Evolutionary conservation across 2,797 vertebrate species (phyloP), one percentile per base, ranked within the genome.

Genomic region (Zalophus californianus): DNA sequence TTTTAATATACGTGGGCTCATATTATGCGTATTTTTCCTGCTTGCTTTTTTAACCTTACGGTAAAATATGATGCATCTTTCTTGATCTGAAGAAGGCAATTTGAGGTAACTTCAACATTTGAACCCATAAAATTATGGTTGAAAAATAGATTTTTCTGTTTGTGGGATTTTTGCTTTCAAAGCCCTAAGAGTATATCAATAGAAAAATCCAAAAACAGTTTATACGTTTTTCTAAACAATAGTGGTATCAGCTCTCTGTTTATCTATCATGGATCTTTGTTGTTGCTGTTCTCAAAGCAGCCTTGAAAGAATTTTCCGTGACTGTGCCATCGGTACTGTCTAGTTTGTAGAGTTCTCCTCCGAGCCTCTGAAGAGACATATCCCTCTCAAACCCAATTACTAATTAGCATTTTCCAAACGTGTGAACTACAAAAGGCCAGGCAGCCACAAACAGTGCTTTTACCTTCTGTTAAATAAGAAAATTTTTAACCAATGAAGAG

Each of bases 41-140:
- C 77, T 90, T 92, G 38, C 32, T 73, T 84, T 93, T 96, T 72
- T 87, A 97, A 78, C 27, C 23, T 93, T 23, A 29, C 41, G 38
- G 0, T 60, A 62, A 70, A 90, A 73, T 83, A 18, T 35, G 20
- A 86, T 78, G 27, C 7, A 25, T 86, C 88, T 89, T 93, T 97
- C 78, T 80, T 95, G 25, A 94, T 78, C n/a, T 86, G 23, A 98
- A 94, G 58, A 66, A 56, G 16, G 18, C 96, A 96, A 62, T 72
- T 41, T 94, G 93, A 87, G 56, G 80, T 90, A 95, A 83, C n/a
- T 38, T 91, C 83, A 85, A 82, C 25, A 87, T 90, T 84, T 90
- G 25, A 91, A 21, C 48, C 50, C 21, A 56, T 70, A 90, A 73
- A 87, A 90, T 91, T 84, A 54, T 58, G 20, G 48, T 15, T 93